Conservation (phyloP, 2,888 invertebrate species). For the Suillia variegata region DNA sequence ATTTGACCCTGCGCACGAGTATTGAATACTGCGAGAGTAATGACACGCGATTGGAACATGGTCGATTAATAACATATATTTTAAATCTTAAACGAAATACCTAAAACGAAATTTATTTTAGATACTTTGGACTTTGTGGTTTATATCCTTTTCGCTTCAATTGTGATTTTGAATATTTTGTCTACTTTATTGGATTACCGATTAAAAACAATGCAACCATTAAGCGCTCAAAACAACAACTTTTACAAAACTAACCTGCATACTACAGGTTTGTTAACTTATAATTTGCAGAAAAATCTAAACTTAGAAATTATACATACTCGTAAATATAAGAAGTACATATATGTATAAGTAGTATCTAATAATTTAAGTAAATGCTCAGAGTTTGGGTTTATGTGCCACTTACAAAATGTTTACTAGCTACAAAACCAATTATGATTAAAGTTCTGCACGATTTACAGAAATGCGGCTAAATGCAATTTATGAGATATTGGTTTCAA, state of each 20-base stretch:
- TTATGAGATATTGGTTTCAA: no score
- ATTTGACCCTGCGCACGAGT: conserved; percentile 39
- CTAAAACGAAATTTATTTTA: conserved; percentile 17
- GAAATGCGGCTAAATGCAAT: no score
- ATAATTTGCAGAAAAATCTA: no score
- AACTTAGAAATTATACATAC: no score
- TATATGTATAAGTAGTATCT: no score
- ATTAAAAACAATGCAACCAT: conserved; percentile 31
- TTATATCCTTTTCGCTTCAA: conserved; percentile 29
- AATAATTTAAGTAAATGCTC: no score
- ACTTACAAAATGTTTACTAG: no score
- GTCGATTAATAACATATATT: conserved; percentile 19
- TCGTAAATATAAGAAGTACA: no score
- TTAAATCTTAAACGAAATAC: no score
- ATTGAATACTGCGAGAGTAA: conserved; percentile 50
- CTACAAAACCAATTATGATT: no score
- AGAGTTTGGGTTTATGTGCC: no score
- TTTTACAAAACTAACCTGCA: conserved; percentile 35
- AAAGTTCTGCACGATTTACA: no score
- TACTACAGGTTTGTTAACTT: conserved; percentile 27
- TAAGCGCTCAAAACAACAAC: conserved; percentile 22
- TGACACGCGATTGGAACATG: conserved; percentile 28
- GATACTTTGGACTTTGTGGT: conserved; percentile 38
- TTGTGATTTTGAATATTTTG: conserved; percentile 29
- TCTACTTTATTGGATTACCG: conserved; percentile 36